Evolutionary conservation across 30 jellyfish, hydroid and myxozoan species (phyloP), one percentile per base, ranked within the genome.

Genomic region (Aurelia aurita complex sp. Pacific): DNA sequence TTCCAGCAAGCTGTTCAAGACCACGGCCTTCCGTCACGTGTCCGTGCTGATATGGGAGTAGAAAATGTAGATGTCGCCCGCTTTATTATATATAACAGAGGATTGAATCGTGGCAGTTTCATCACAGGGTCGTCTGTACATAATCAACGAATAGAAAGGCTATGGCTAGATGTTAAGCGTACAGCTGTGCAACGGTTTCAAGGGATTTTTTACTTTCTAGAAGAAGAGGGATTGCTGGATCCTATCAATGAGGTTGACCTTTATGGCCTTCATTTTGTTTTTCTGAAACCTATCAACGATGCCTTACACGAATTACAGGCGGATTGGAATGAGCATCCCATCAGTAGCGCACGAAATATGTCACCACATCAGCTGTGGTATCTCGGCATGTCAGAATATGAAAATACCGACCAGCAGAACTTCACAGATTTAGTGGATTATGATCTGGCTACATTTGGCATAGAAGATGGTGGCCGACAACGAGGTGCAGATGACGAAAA

Each of bases 311-410:
- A 16, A n/a, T 76, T 76, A 19, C 54, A 29, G 76, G 50, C 50
- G 50, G 50, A 38, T 38, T 38, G 50, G 50, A 38, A 38, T 38
- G 50, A 38, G 50, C 50, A 76, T 76, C 86, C 86, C 29, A 29
- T 76, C 34, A 76, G 86, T 5, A 35, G 51, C 42, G 77, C 54
- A 29, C 32, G 36, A 19, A 76, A 76, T 29, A 76, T 76, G 80
- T 46, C 86, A 14, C 86, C 80, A 23, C 53, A 16, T 36, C 86
- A 76, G 76, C 77, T 76, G 66, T 76, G 86, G 86, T 38, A 38
- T 38, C 50, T 38, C 50, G 50, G 50, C 50, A 38, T 38, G 50
- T 38, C 50, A 2, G 50, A 38, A 38, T 38, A 38, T 38, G 50
- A 38, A 38, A 38, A 38, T 38, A 38, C 50, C 50, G 50, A 38